Base-by-base conservation (phyloP, 2,113 vertebrate genomes). In the Petrocephalus microphthalmus region DNA sequence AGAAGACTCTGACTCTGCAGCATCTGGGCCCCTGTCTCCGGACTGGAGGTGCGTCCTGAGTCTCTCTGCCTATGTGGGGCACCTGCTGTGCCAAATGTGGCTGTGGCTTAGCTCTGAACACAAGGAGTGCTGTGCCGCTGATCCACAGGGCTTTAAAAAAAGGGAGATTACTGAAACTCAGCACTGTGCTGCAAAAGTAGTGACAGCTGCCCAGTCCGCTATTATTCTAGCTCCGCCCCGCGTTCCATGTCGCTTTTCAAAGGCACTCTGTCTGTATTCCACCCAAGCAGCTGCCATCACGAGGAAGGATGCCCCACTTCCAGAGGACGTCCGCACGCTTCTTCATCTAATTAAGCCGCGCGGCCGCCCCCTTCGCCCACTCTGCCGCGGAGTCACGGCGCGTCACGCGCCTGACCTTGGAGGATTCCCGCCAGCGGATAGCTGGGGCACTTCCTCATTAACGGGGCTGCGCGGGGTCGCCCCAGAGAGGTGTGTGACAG, bases 301-400 rank as follows among this genome's bases (percentile, higher is more conserved):
- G 85, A 91, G 94, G 94, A 95, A 94, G 94, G 93, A 92, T 92
- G 92, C 93, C 29, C 94, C 94, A 92, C 94, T 94, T 88, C 87
- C 88, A 92, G 93, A 95, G 94, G 94, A 96, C 94, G 93, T 95
- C 95, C 94, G 93, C 95, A 93, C 94, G 94, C 93, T 93, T 94
- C 94, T 95, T 95, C 93, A 94, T 95, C 94, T 94, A 95, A 96
- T 96, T 95, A 96, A 95, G 93, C 94, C 93, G 92, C 95, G 94
- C 93, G 95, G 93, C 94, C 94, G 92, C 93, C 93, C 91, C 33
- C 88, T 91, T 89, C 20, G 91, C 93, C 92, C 92, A 90, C 91
- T 91, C 92, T 92, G 90, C 91, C 45, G 1, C 94, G 93, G 92
- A 91, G 92, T 93, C 94, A 94, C 93, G 92, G 92, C 93, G 92